Evolutionary conservation across 2,888 invertebrate genomes (phyloP).

Genomic region (Epinotia nisella): DNA sequence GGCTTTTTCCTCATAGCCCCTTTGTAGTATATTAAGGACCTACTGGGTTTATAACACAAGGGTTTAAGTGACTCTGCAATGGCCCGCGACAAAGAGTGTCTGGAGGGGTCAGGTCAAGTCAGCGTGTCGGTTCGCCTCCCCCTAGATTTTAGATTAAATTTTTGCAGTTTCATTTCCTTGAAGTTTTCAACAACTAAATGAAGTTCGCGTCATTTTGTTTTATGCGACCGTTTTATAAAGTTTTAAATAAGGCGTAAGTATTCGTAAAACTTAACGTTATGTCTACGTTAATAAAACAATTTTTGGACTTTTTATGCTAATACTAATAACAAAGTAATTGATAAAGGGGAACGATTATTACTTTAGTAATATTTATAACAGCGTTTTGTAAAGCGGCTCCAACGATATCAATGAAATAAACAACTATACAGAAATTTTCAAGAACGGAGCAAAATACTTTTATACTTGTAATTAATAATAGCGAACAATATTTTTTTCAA

Average conservation of each 20-base stretch:
- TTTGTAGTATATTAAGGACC: conserved; percentile 24
- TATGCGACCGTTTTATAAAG: neutral
- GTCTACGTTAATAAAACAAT: neutral
- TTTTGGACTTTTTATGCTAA: neutral
- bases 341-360: too few species aligned
- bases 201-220: conserved; percentile 8
- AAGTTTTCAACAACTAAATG: conserved; percentile 4
- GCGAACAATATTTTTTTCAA: too few species aligned
- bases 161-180: conserved; percentile 14
- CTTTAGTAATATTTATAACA: too few species aligned
- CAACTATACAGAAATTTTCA: too few species aligned
- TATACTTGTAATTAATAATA: too few species aligned
- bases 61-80: conserved; percentile 27
- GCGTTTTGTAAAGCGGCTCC: too few species aligned
- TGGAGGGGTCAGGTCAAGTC: conserved; percentile 26
- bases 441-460: too few species aligned
- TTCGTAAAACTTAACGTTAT: neutral
- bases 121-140: conserved; percentile 21
- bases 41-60: conserved; percentile 28
- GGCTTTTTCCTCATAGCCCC: conserved; percentile 8
- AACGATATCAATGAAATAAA: too few species aligned
- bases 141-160: conserved; percentile 20
- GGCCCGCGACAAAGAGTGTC: conserved; percentile 27
- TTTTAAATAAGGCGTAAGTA: neutral
- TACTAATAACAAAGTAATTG: neutral